Percentiles rank a stretch among this genome's conserved stretches.
phyloP scores from a whole-genome alignment of 2,797 vertebrate genomes.

The Lacerta agilis region DNA sequence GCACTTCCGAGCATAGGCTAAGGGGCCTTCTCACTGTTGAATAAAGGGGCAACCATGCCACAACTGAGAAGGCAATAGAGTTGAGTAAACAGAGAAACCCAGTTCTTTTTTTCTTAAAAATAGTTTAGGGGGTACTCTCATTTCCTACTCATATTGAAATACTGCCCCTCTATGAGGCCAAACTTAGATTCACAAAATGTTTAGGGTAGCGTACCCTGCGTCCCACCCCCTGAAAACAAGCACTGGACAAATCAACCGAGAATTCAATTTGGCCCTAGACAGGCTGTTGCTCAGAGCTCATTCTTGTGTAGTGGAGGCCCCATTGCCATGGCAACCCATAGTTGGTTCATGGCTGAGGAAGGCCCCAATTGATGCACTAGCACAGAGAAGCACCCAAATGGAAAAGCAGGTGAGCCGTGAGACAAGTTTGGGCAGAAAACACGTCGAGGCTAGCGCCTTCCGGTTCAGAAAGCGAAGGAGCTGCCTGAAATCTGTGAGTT shows the following conservation, averaged over 20 bases:
- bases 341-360: not conserved
- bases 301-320: not conserved
- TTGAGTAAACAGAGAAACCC: not conserved
- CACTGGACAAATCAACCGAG: not conserved
- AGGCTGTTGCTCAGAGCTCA: not conserved
- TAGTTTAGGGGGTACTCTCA: too few relatives aligned
- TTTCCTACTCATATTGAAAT: too few relatives aligned
- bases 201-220: too few relatives aligned
- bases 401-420: constrained; percentile 20
- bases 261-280: not conserved
- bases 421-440: constrained; percentile 20
- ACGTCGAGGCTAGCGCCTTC: not conserved
- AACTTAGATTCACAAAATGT: too few relatives aligned
- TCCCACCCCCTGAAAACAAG: too few relatives aligned
- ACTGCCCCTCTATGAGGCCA: too few relatives aligned
- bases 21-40: too few relatives aligned
- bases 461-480: not conserved
- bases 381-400: not conserved
- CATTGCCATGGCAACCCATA: not conserved
- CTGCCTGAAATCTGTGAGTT: not conserved
- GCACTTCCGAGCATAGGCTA: too few relatives aligned
- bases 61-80: not conserved
- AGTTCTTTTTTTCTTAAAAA: not conserved
- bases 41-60: too few relatives aligned
- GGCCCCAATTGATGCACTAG: not conserved